Evolutionary conservation across 1,140 invertebrate genomes (phyloP).

Genomic region (Metaphire vulgaris): DNA sequence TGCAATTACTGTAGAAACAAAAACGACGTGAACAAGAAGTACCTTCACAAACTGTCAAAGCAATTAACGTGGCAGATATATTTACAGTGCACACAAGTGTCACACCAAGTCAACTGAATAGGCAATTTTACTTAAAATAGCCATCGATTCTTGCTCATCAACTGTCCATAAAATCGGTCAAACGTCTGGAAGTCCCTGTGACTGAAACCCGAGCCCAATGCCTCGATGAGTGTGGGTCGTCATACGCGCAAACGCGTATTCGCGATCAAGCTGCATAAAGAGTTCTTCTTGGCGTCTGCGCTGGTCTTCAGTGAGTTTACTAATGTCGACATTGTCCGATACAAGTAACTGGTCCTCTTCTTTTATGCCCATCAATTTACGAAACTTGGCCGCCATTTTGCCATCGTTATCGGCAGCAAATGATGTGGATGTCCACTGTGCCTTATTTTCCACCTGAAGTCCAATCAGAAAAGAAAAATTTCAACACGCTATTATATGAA

Average conservation of each 20-base stretch:
- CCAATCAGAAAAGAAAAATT: too few species aligned
- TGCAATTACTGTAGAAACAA: too few species aligned
- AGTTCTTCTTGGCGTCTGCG: constrained; percentile 74
- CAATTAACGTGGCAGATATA: too few species aligned
- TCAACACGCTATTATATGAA: too few species aligned
- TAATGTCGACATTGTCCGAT: constrained; percentile 15
- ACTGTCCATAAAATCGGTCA: constrained; percentile 1
- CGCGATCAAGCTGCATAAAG: constrained; percentile 82
- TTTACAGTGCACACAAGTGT: too few species aligned
- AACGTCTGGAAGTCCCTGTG: constrained; percentile 31
- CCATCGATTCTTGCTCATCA: too few species aligned
- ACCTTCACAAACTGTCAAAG: too few species aligned
- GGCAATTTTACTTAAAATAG: too few species aligned
- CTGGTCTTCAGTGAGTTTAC: constrained; percentile 40
- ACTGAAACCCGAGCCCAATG: constrained; percentile 74
- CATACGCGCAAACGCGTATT: constrained; percentile 86
- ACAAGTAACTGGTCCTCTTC: constrained; percentile 38
- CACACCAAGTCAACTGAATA: too few species aligned
- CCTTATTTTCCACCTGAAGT: constrained; percentile 13
- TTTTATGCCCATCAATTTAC: constrained; percentile 90
- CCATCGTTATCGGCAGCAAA: constrained; percentile 84
- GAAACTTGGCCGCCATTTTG: constrained; percentile 86
- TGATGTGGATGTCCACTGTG: constrained; percentile 52
- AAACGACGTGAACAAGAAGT: too few species aligned
- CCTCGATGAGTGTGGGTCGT: constrained; percentile 89